Percentiles rank a stretch among this genome's conserved stretches.
Conservation (phyloP, 2,888 invertebrate genomes). For the Lochmaea capreae region DNA sequence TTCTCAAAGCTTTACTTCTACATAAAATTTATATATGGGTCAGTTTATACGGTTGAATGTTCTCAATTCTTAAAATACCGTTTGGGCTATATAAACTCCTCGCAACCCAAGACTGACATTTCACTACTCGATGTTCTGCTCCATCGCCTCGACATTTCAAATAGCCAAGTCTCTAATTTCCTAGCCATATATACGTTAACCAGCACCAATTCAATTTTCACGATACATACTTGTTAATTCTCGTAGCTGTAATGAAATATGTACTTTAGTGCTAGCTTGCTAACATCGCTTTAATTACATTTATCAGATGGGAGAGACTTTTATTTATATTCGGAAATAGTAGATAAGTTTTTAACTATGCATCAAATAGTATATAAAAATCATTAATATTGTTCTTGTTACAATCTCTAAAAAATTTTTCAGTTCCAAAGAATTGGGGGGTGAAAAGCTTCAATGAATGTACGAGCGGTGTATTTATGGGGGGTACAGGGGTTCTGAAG, state of each 20-base stretch:
- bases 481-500: too few relatives aligned
- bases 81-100: background rate
- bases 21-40: too few relatives aligned
- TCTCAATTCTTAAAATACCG: background rate
- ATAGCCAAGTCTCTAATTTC: background rate
- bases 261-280: background rate
- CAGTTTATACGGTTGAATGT: background rate
- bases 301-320: background rate
- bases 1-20: too few relatives aligned
- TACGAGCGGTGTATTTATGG: too few relatives aligned
- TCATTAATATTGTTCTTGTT: too few relatives aligned
- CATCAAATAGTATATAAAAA: too few relatives aligned
- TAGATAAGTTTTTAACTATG: too few relatives aligned
- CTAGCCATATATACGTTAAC: background rate
- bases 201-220: background rate
- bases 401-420: too few relatives aligned
- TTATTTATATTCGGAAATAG: too few relatives aligned
- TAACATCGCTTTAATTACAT: background rate
- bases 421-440: too few relatives aligned
- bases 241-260: background rate
- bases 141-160: background rate
- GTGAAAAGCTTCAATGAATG: too few relatives aligned
- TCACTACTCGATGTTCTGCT: background rate
- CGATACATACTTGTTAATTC: background rate
- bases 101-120: background rate